A percentile compares a stretch with the other conserved stretches of the same genome.
phyloP scores from a whole-genome alignment of 2,113 vertebrate species.

The Pristiophorus japonicus region DNA sequence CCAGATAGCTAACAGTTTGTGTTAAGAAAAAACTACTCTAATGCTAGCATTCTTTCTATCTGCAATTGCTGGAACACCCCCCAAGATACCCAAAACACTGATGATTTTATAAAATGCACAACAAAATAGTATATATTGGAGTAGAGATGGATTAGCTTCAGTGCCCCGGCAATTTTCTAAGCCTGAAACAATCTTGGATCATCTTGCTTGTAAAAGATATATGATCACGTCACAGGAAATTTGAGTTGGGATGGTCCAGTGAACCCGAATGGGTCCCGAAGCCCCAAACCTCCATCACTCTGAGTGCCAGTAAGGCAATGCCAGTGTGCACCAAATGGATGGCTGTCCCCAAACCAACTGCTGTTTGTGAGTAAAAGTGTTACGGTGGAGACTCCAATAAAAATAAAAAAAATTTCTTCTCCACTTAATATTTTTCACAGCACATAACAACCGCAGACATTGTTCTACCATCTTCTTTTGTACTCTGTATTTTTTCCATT shows the following conservation, averaged over 20 bases:
- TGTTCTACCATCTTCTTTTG: not conserved
- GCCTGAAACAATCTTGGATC: not conserved
- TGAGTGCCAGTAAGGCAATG: not conserved
- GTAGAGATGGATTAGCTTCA: not conserved
- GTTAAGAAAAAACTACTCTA: not conserved
- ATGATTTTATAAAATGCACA: slow-evolving; percentile 3
- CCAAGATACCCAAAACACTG: not conserved
- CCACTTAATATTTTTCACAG: not conserved
- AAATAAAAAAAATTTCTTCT: not conserved
- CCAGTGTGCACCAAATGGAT: not conserved
- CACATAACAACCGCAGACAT: not conserved
- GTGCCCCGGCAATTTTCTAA: not conserved
- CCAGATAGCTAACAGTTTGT: not conserved
- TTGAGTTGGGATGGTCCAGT: not conserved
- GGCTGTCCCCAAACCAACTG: not conserved
- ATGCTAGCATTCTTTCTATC: not conserved
- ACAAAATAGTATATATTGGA: not conserved
- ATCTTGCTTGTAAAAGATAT: not conserved
- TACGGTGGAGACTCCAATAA: not conserved
- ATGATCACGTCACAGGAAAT: not conserved
- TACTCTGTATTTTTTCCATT: not conserved
- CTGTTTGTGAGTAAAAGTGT: not conserved
- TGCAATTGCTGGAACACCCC: not conserved
- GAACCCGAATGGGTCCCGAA: not conserved
- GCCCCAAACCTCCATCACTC: not conserved